Evolutionary conservation across 2,113 vertebrate species (phyloP).

Genomic region (human): DNA sequence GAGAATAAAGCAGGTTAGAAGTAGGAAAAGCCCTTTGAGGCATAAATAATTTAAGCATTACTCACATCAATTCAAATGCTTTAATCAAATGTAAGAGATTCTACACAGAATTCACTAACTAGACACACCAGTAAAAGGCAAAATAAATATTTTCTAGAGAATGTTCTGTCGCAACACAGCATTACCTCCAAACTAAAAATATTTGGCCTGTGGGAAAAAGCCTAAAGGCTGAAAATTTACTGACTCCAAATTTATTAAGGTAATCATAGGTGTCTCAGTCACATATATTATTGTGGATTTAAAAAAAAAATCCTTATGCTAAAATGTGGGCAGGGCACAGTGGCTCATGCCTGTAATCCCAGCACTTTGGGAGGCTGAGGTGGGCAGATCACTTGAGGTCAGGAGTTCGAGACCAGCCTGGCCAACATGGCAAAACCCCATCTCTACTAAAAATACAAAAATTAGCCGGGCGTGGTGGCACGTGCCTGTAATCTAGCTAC

Average conservation of each 20-base stretch:
- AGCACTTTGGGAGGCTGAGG: too few species aligned
- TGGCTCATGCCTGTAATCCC: too few species aligned
- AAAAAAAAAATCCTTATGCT: neutral
- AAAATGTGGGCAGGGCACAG: neutral
- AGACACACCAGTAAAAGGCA: neutral
- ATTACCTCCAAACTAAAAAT: slow-evolving; percentile 14
- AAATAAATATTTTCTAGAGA: slow-evolving; percentile 26
- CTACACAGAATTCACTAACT: slow-evolving; percentile 4
- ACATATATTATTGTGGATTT: neutral
- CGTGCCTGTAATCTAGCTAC: too few species aligned
- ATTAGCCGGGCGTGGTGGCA: too few species aligned
- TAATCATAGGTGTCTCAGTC: neutral
- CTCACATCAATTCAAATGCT: slow-evolving; percentile 32
- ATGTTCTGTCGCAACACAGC: neutral
- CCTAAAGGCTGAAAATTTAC: neutral
- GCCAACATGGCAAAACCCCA: too few species aligned
- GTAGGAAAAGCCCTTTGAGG: neutral
- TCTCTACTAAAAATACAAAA: too few species aligned
- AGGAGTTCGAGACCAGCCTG: too few species aligned
- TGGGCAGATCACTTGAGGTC: too few species aligned
- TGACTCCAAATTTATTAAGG: neutral
- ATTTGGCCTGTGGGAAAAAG: neutral
- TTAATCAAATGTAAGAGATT: slow-evolving; percentile 41
- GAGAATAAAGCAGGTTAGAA: slow-evolving; percentile 8
- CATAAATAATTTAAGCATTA: slow-evolving; percentile 46